Percentiles rank a stretch among this genome's conserved stretches.
Conservation (phyloP, 2,797 vertebrate genomes). For the Galagoides demidoff region DNA sequence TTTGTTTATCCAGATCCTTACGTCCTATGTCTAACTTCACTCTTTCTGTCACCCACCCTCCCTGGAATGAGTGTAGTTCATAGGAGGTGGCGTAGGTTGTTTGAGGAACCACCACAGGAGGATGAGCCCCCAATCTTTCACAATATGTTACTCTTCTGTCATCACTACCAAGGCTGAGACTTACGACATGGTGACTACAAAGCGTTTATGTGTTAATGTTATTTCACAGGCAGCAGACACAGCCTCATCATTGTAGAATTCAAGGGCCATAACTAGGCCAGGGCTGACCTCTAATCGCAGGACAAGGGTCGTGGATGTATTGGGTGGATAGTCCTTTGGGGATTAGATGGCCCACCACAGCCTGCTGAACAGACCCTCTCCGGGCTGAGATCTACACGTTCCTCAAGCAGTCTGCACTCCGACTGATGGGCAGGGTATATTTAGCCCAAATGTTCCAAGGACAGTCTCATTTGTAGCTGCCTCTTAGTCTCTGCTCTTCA, state of each 20-base stretch:
- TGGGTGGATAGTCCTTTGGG: background rate
- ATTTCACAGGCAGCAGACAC: background rate
- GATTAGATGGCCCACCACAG: background rate
- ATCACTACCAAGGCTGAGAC: background rate
- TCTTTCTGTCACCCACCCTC: background rate
- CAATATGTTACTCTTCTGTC: background rate
- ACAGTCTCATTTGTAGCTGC: background rate
- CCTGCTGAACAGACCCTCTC: background rate
- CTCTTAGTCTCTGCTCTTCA: background rate
- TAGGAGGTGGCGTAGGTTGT: background rate
- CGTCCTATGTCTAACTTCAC: background rate
- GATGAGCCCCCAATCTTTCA: background rate
- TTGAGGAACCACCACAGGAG: background rate
- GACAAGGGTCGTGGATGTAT: accelerated
- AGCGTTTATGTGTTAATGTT: background rate
- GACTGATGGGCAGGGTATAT: background rate
- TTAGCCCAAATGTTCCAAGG: background rate
- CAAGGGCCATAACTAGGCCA: background rate
- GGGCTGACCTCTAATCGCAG: background rate
- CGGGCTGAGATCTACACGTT: background rate
- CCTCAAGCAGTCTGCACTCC: background rate
- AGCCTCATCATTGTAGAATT: background rate
- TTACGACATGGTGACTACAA: background rate
- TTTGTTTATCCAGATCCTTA: background rate
- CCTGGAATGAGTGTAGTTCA: background rate